Conservation (phyloP, 2,797 vertebrate species). For the Sparus aurata region DNA sequence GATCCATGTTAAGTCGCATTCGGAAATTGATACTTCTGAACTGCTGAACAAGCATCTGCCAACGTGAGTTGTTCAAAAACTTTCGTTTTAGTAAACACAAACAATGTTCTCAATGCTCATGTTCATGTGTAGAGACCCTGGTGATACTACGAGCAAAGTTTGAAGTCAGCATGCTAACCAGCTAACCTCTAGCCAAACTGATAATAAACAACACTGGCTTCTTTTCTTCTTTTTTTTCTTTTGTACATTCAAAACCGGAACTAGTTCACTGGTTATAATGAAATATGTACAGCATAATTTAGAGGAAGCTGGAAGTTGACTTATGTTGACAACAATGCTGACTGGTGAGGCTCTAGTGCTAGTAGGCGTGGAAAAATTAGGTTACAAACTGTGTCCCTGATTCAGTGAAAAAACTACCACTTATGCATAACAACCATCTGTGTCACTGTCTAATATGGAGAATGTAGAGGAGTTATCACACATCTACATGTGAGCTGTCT, state of each 20-base stretch:
- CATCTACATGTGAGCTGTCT: conserved; percentile 25
- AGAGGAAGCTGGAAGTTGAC: neutral
- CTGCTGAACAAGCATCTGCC: too few relatives aligned
- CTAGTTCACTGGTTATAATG: neutral
- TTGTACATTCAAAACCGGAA: neutral
- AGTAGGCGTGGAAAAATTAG: neutral
- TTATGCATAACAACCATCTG: neutral
- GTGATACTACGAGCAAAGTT: too few relatives aligned
- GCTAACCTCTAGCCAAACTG: too few relatives aligned
- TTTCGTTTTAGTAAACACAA: too few relatives aligned
- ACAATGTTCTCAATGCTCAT: too few relatives aligned
- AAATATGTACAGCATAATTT: neutral
- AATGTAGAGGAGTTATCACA: conserved; percentile 23
- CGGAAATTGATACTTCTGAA: too few relatives aligned
- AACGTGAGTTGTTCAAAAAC: too few relatives aligned
- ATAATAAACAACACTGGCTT: too few relatives aligned
- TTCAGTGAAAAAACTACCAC: conserved; percentile 7
- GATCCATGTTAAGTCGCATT: too few relatives aligned
- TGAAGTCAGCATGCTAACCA: too few relatives aligned
- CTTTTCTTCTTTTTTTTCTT: too few relatives aligned
- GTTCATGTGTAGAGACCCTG: too few relatives aligned
- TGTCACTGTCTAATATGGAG: neutral
- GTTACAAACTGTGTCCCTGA: conserved; percentile 7
- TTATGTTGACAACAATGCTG: conserved; percentile 9
- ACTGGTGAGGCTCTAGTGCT: neutral